phyloP scores from a whole-genome alignment of 2,113 vertebrate species.

The Cacatua alba region DNA sequence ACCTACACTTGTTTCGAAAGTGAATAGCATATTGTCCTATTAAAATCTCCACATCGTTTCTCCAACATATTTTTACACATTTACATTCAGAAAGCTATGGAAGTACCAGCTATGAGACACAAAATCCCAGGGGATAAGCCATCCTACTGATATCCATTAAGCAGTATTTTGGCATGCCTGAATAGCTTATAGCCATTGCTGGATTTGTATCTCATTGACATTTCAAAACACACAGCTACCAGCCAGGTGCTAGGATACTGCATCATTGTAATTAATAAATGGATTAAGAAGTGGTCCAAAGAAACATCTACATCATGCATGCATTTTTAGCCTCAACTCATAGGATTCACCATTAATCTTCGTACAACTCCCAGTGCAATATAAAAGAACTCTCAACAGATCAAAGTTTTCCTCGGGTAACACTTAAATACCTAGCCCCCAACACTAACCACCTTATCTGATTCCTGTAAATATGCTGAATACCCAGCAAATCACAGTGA shows the following conservation, averaged over 20 bases:
- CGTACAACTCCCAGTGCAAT: not conserved
- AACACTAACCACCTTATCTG: not conserved
- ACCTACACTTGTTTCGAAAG: not conserved
- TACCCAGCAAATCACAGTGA: not conserved
- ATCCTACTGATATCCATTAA: not conserved
- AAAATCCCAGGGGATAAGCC: not conserved
- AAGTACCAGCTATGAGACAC: not conserved
- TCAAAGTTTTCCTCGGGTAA: not conserved
- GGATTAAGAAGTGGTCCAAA: not conserved
- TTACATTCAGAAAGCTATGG: not conserved
- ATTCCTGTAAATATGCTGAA: not conserved
- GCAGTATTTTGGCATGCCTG: not conserved
- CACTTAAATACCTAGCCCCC: not conserved
- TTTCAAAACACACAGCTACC: not conserved
- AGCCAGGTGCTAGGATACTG: not conserved
- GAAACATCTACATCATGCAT: not conserved
- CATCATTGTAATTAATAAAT: not conserved
- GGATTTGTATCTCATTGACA: not conserved
- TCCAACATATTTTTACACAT: not conserved
- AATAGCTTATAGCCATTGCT: not conserved
- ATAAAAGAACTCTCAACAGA: not conserved
- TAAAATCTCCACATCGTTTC: not conserved
- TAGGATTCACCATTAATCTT: not conserved
- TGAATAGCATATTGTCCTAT: rapidly evolving
- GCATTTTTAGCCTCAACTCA: not conserved